These are phyloP conservation scores for Monarcha castaneiventris DNA, from an alignment of 2,113 vertebrate genomes.

Conservation along the genomic window DNA sequence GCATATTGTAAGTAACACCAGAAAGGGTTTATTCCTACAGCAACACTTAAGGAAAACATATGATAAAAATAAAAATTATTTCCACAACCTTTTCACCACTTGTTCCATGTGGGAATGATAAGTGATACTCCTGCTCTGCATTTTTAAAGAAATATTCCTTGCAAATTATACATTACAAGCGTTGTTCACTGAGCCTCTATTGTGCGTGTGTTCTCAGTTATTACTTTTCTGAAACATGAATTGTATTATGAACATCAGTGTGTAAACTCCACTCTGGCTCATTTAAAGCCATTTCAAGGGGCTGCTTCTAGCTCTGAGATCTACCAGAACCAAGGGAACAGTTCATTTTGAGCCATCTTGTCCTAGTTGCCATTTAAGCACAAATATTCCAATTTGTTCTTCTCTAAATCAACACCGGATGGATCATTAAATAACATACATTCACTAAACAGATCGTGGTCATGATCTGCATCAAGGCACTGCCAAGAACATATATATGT, in stretches of 20 bases:
- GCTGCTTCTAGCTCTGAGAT: neutral
- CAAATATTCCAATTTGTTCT: conserved; percentile 4
- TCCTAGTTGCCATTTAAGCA: neutral
- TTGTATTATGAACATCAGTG: neutral
- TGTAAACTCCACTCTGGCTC: conserved; percentile 9
- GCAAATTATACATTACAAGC: conserved; percentile 62
- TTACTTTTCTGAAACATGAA: conserved; percentile 31
- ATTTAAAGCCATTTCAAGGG: conserved; percentile 4
- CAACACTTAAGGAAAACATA: conserved; percentile 67
- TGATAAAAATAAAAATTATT: conserved; percentile 77
- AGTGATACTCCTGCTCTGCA: conserved; percentile 51
- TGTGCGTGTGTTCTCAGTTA: conserved; percentile 24
- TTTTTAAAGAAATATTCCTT: conserved; percentile 69
- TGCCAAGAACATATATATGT: conserved; percentile 34
- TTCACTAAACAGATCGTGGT: neutral
- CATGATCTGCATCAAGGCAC: conserved; percentile 1
- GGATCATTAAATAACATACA: conserved; percentile 30
- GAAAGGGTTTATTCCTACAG: conserved; percentile 61
- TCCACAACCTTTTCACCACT: conserved; percentile 71
- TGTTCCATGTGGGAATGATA: conserved; percentile 69
- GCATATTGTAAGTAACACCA: conserved; percentile 62
- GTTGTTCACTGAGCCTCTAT: conserved; percentile 45
- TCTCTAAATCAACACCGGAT: conserved; percentile 38
- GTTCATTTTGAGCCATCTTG: conserved; percentile 18
- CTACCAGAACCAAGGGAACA: conserved; percentile 3